Evolutionary conservation across 2,113 vertebrate genomes (phyloP).

Genomic region (human (Homo sapiens)): GRCh38 chr2:69573001-69573500

Average conservation of each 20-base stretch:
- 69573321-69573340: background rate
- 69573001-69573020: background rate
- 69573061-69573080: conserved; percentile 3
- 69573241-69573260: background rate
- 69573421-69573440: background rate
- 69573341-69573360: background rate
- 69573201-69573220: background rate
- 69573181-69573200: background rate
- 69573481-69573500: background rate
- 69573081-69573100: background rate
- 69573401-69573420: background rate
- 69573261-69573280: background rate
- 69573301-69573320: background rate
- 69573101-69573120: background rate
- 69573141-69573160: background rate
- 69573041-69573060: conserved; percentile 11
- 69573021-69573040: conserved; percentile 16
- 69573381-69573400: background rate
- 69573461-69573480: background rate
- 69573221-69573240: background rate
- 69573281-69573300: background rate
- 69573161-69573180: background rate
- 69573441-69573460: background rate
- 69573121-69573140: background rate
- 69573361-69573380: background rate